Evolutionary conservation across 2,797 vertebrate species (phyloP).

Genomic region (Diceros bicornis): DNA sequence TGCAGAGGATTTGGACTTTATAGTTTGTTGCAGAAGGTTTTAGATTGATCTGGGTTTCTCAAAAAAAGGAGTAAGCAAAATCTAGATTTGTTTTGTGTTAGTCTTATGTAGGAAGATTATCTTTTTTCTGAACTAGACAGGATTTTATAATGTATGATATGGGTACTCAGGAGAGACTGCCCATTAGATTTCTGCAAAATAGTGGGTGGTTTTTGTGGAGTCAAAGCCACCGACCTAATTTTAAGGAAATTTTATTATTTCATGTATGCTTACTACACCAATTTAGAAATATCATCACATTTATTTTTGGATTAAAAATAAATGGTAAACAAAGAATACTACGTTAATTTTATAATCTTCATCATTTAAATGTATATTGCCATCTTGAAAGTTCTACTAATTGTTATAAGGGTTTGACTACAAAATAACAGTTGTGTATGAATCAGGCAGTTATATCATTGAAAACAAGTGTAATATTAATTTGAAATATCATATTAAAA

Average conservation of each 20-base stretch:
- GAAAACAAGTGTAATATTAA: conserved; percentile 4
- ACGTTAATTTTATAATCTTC: conserved; percentile 12
- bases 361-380: background rate
- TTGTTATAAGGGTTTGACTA: background rate
- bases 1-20: background rate
- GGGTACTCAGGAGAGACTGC: background rate
- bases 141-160: background rate
- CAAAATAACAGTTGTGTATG: background rate
- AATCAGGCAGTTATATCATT: background rate
- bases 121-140: background rate
- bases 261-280: background rate
- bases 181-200: background rate
- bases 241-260: conserved; percentile 24
- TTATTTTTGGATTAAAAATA: conserved; percentile 53
- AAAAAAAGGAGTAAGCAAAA: conserved; percentile 12
- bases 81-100: background rate
- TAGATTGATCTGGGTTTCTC: background rate
- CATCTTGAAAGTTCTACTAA: background rate
- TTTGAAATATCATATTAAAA: conserved; percentile 45
- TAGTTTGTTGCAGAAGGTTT: background rate
- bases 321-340: background rate
- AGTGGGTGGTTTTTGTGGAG: background rate
- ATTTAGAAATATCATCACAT: background rate
- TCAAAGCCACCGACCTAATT: background rate
- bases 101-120: background rate